Base-by-base conservation (phyloP, 2,888 invertebrate genomes). In the Nyleta sp. region DNA sequence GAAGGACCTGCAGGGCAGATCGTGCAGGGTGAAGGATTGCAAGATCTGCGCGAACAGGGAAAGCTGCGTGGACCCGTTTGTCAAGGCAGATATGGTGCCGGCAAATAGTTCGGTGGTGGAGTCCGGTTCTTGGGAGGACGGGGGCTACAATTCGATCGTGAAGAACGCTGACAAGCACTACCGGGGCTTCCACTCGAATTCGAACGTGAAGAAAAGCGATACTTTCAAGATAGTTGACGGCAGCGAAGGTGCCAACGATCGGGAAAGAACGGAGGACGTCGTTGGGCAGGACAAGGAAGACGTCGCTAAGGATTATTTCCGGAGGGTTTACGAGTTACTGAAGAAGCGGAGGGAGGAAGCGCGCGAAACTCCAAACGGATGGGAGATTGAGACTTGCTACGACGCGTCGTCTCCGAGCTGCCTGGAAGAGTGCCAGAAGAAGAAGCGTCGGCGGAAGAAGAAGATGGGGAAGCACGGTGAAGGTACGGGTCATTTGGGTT, bases 171-270 rank as follows among this genome's bases (percentile, higher is more conserved):
- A 24, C 6, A 75, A 80, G 4, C 81, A 84, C 67, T 86, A 83
- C 44, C 80, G 76, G n/a, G 82, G 81, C 6, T 71, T 71, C 22
- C 38, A 83, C 18, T 72, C 76, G 0, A 83, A 84, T 11, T 86
- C 88, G 7, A 88, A 84, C 40, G 88, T 89, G 20, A 89, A 88
- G 82, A 89, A 89, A 57, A 89, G 86, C 62, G 85, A 87, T 44
- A 89, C 88, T 5, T 89, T 89, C 60, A 88, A 87, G 71, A 83
- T 89, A 33, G 83, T 89, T 10, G 85, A 89, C 33, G 89, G 87
- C 5, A 86, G 86, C 55, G 87, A 88, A 40, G 62, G 70, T 7
- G 74, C 78, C 7, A 74, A 64, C 3, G 72, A 80, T 55, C 13
- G 35, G n/a, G 59, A 65, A 33, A n/a, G 17, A 38, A n/a, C 15